Evolutionary conservation across 2,113 vertebrate genomes (phyloP).

Genomic region (Ictidomys tridecemlineatus): DNA sequence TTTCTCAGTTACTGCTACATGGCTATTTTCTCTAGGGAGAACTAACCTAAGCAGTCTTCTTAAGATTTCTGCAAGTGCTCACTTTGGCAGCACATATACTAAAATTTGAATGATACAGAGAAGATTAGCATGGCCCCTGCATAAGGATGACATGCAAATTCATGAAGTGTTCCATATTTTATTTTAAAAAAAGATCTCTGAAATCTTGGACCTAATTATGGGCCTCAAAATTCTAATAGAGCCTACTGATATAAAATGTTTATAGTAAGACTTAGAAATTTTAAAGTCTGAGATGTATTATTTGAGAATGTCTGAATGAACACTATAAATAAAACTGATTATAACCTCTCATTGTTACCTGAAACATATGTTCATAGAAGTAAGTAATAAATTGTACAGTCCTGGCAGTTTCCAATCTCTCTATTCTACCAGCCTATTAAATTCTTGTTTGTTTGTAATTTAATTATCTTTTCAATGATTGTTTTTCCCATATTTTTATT

Average conservation of each 20-base stretch:
- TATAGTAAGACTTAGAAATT: not conserved
- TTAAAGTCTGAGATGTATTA: not conserved
- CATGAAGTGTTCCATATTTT: too few relatives aligned
- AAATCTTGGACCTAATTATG: not conserved
- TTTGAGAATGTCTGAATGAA: not conserved
- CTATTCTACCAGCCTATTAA: not conserved
- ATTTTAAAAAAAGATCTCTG: too few relatives aligned
- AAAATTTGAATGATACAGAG: too few relatives aligned
- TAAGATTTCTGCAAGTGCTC: not conserved
- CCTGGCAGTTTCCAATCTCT: not conserved
- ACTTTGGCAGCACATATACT: too few relatives aligned
- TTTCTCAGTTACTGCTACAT: not conserved
- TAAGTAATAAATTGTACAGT: not conserved
- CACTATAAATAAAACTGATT: not conserved
- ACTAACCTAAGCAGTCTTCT: not conserved
- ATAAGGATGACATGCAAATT: too few relatives aligned
- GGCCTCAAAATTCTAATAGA: not conserved
- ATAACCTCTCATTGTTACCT: not conserved
- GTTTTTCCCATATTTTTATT: too few relatives aligned
- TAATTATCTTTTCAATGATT: not conserved
- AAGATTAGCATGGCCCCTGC: too few relatives aligned
- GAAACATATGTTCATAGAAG: not conserved
- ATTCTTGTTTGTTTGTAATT: not conserved
- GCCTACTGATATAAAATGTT: not conserved
- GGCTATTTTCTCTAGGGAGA: not conserved